Evolutionary conservation across 2,888 invertebrate species (phyloP).

Genomic region (Timema cristinae): DNA sequence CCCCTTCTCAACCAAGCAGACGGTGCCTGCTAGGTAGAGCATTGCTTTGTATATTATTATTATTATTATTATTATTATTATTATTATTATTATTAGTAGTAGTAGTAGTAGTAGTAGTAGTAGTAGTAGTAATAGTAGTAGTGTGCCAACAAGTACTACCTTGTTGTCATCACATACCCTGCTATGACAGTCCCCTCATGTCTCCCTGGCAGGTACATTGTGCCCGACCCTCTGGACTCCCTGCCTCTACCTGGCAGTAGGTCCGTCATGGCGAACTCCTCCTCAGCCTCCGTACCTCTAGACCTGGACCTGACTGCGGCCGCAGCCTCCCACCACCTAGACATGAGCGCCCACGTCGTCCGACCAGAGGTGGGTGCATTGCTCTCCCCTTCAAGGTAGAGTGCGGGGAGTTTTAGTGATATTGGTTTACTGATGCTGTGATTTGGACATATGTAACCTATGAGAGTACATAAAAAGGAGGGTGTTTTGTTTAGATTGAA

Average conservation of each 20-base stretch:
- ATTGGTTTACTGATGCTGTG: no score
- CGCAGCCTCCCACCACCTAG: slow-evolving; percentile 66
- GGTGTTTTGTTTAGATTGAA: no score
- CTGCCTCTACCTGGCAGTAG: slow-evolving; percentile 32
- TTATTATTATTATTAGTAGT: neutral
- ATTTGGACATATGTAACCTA: no score
- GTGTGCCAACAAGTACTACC: slow-evolving; percentile 54
- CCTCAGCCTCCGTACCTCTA: slow-evolving; percentile 25
- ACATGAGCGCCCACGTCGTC: slow-evolving; percentile 93
- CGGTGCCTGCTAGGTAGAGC: slow-evolving; percentile 58
- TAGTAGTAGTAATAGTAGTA: neutral
- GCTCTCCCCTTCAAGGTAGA: no score
- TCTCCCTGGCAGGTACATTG: slow-evolving; percentile 58
- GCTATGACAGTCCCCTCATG: no score
- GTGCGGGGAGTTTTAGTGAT: no score
- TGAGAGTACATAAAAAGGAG: no score
- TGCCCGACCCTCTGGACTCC: slow-evolving; percentile 65
- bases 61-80: neutral
- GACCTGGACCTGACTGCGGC: slow-evolving; percentile 34
- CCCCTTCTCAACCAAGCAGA: slow-evolving; percentile 92
- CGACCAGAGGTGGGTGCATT: slow-evolving; percentile 59
- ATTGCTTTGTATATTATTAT: neutral
- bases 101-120: neutral
- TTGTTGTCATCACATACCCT: no score
- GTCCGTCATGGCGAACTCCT: slow-evolving; percentile 20